Evolutionary conservation across 2,113 vertebrate species (phyloP).

Genomic region (Clarias magur): DNA sequence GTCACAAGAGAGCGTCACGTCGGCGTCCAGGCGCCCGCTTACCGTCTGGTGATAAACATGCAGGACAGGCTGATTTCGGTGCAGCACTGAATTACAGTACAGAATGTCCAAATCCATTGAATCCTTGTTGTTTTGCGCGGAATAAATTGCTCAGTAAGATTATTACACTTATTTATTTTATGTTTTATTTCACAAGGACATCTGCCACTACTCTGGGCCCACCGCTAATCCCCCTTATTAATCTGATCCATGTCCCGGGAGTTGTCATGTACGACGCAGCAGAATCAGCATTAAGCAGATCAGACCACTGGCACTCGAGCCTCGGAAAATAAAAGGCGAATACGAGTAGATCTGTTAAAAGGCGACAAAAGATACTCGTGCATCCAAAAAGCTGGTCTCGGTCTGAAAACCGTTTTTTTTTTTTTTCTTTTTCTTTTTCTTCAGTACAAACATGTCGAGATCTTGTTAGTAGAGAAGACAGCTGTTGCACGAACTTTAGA

Average conservation of each 20-base stretch:
- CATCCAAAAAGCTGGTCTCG: slow-evolving; percentile 55
- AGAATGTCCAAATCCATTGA: neutral
- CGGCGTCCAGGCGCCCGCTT: slow-evolving; percentile 14
- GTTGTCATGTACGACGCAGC: slow-evolving; percentile 67
- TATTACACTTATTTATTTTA: slow-evolving; percentile 54
- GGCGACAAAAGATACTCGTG: slow-evolving; percentile 59
- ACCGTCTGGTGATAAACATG: slow-evolving; percentile 27
- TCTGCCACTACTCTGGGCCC: slow-evolving; percentile 64
- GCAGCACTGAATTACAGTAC: neutral
- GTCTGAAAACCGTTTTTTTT: slow-evolving; percentile 69
- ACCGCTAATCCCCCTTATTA: slow-evolving; percentile 74
- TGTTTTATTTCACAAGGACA: slow-evolving; percentile 56
- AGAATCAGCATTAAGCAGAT: slow-evolving; percentile 69
- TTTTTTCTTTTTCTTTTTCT: slow-evolving; percentile 36
- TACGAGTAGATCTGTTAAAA: slow-evolving; percentile 65
- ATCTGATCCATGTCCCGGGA: slow-evolving; percentile 68
- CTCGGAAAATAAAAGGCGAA: slow-evolving; percentile 65
- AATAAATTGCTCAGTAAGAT: slow-evolving; percentile 55
- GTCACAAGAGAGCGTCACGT: slow-evolving; percentile 20
- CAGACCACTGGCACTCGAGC: slow-evolving; percentile 59
- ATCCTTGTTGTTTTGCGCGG: neutral
- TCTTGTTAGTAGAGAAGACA: slow-evolving; percentile 62
- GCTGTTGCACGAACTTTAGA: slow-evolving; percentile 56
- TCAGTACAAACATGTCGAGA: slow-evolving; percentile 62
- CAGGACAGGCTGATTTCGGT: slow-evolving; percentile 6